A percentile compares a stretch with the other conserved stretches of the same genome.
Evolutionary conservation across 2,888 invertebrate genomes (phyloP).

Genomic region (Phengaris alcon): DNA sequence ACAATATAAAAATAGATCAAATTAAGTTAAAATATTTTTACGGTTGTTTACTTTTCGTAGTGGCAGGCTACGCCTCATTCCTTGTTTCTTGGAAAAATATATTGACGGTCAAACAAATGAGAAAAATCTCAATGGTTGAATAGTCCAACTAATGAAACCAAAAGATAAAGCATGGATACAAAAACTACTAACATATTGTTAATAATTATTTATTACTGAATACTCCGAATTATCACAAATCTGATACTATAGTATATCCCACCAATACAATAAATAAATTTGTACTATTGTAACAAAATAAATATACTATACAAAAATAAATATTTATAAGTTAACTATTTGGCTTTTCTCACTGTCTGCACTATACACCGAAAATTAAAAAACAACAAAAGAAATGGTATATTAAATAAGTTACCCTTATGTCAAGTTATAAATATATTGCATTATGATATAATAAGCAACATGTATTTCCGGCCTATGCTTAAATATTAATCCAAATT

Average conservation of each 20-base stretch:
- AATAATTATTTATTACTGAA: slow-evolving; percentile 29
- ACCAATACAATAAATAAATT: slow-evolving; percentile 21
- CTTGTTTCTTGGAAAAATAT: too few relatives aligned
- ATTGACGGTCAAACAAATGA: too few relatives aligned
- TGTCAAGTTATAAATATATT: neutral
- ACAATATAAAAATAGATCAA: neutral
- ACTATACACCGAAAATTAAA: neutral
- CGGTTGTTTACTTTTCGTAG: too few relatives aligned
- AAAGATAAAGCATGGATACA: neutral
- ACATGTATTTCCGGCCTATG: neutral
- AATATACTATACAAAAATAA: slow-evolving; percentile 25
- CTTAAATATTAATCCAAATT: neutral
- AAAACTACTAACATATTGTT: slow-evolving; percentile 23
- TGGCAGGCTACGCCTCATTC: too few relatives aligned
- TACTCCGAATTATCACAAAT: slow-evolving; percentile 29
- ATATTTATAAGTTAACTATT: slow-evolving; percentile 18
- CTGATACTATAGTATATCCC: slow-evolving; percentile 3
- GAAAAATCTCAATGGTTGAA: too few relatives aligned
- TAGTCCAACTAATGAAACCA: too few relatives aligned
- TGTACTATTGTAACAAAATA: slow-evolving; percentile 28
- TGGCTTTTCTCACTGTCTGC: slow-evolving; percentile 20
- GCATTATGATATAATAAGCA: neutral
- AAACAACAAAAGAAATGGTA: neutral
- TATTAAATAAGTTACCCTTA: neutral
- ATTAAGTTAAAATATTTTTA: neutral